A percentile compares a stretch with the other conserved stretches of the same genome.
Evolutionary conservation across 53 echinoderm and acorn worm genomes (phyloP).

Genomic region (Stichopus horrens): DNA sequence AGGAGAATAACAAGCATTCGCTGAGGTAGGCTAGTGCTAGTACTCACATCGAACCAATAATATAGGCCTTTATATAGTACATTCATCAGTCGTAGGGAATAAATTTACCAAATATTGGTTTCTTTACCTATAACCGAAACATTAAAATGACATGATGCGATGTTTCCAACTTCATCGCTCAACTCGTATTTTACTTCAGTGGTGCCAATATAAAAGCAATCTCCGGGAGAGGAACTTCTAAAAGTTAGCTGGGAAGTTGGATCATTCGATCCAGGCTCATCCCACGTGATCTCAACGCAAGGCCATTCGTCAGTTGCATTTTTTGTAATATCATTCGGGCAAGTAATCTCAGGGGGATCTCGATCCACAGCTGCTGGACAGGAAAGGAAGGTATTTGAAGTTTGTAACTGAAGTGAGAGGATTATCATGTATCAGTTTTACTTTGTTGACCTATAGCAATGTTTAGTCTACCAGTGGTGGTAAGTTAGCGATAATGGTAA

Average conservation of each 20-base stretch:
- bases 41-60: no score
- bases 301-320: constrained; percentile 25
- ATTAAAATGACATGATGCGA: constrained; percentile 57
- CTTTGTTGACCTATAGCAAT: no score
- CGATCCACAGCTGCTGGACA: constrained; percentile 5
- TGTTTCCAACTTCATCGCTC: constrained; percentile 62
- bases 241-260: constrained; percentile 29
- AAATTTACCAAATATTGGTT: not conserved
- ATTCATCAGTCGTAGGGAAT: not conserved
- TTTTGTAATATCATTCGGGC: constrained; percentile 57
- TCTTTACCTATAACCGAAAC: constrained; percentile 50
- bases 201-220: constrained; percentile 38
- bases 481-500: no score
- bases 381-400: no score
- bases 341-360: constrained; percentile 41
- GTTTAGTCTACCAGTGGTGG: no score
- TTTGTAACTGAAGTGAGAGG: no score
- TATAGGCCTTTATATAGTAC: not conserved
- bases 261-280: constrained; percentile 55
- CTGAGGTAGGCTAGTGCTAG: no score
- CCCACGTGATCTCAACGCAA: constrained; percentile 49
- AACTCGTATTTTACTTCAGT: constrained; percentile 63
- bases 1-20: no score
- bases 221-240: constrained; percentile 53
- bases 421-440: no score